These are phyloP conservation scores for Apotomis betuletana DNA, from an alignment of 2,888 invertebrate species.

Conservation along the genomic window DNA sequence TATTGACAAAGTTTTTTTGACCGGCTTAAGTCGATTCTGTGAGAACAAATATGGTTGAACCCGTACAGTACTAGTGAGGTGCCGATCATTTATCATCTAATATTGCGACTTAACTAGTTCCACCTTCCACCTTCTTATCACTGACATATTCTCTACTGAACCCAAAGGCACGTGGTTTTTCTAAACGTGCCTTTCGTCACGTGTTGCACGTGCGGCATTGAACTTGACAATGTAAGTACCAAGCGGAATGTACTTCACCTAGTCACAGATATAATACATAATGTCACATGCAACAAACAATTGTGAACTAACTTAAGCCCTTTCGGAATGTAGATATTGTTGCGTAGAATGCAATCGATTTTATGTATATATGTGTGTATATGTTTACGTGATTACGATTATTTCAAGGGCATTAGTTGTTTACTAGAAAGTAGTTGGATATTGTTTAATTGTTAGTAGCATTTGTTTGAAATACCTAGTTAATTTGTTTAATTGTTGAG, in stretches of 20 bases:
- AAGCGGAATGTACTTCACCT: slow-evolving; percentile 20
- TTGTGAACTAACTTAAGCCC: neutral
- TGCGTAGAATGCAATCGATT: slow-evolving; percentile 11
- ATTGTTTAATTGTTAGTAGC: slow-evolving; percentile 16
- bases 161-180: neutral
- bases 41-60: too few species aligned
- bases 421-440: slow-evolving; percentile 15
- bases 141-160: neutral
- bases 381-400: slow-evolving; percentile 5
- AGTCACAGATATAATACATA: slow-evolving; percentile 6
- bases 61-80: too few species aligned
- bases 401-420: slow-evolving; percentile 24
- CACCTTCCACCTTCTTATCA: too few species aligned
- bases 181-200: slow-evolving; percentile 6
- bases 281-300: neutral
- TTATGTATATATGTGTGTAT: neutral
- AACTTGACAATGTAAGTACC: slow-evolving; percentile 2
- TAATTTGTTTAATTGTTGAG: slow-evolving; percentile 3
- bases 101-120: too few species aligned
- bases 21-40: too few species aligned
- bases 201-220: slow-evolving; percentile 14
- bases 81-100: too few species aligned
- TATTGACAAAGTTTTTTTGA: too few species aligned
- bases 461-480: neutral
- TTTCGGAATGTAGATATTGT: neutral